These are phyloP conservation scores for Urocyon cinereoargenteus DNA, from an alignment of 2,797 vertebrate species.

Conservation along the genomic window DNA sequence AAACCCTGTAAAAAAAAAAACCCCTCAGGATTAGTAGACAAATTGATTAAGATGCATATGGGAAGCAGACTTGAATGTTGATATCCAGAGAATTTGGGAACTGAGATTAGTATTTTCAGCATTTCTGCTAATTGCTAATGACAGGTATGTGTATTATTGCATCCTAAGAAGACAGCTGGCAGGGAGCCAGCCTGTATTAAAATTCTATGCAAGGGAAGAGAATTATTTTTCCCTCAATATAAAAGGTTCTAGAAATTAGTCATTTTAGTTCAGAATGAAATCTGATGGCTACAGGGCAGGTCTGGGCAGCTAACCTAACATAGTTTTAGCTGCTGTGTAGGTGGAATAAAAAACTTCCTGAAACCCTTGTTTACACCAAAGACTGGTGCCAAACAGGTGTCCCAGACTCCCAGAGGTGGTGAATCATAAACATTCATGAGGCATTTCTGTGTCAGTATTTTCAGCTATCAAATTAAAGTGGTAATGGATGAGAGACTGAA, in stretches of 20 bases:
- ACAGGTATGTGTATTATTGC: background rate
- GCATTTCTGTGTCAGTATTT: conserved; percentile 46
- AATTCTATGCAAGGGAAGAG: conserved; percentile 53
- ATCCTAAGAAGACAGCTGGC: conserved; percentile 46
- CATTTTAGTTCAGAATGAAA: conserved; percentile 70
- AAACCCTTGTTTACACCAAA: conserved; percentile 72
- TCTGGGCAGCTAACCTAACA: conserved; percentile 57
- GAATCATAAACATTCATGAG: conserved; percentile 60
- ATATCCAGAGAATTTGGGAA: conserved; percentile 15
- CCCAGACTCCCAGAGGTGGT: conserved; percentile 51
- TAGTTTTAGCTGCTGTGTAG: conserved; percentile 57
- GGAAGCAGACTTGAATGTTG: background rate
- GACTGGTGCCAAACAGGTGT: conserved; percentile 73
- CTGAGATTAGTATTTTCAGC: conserved; percentile 4
- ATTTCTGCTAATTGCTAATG: conserved; percentile 58
- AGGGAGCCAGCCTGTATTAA: conserved; percentile 52
- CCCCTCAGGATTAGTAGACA: background rate
- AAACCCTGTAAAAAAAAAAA: conserved; percentile 1
- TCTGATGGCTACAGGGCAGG: conserved; percentile 50
- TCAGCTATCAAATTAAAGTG: conserved; percentile 54
- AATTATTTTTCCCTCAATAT: conserved; percentile 36
- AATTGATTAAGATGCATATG: background rate
- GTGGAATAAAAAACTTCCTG: conserved; percentile 66
- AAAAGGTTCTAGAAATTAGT: conserved; percentile 70
- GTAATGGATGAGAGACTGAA: conserved; percentile 18